Conservation (phyloP, 2,888 invertebrate genomes). For the Mactromeris polynyma region DNA sequence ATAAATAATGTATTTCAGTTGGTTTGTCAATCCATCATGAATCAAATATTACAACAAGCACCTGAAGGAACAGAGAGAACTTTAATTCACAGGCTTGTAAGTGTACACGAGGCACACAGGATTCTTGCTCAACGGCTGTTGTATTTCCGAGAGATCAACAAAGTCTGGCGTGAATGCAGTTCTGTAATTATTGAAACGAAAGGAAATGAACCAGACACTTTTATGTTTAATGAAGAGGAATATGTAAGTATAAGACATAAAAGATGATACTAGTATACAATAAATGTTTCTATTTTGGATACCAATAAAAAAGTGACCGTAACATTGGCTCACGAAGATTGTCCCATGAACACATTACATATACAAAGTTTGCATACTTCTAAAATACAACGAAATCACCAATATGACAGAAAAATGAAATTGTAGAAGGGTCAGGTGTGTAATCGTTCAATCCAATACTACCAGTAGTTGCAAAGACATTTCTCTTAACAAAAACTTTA, state of each 20-base stretch:
- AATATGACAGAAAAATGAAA: too few relatives aligned
- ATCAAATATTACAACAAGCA: slow-evolving; percentile 14
- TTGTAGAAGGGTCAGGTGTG: too few relatives aligned
- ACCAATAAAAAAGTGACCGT: too few relatives aligned
- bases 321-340: too few relatives aligned
- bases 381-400: too few relatives aligned
- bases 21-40: slow-evolving; percentile 40
- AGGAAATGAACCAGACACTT: slow-evolving; percentile 59
- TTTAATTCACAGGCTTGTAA: slow-evolving; percentile 43
- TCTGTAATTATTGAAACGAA: slow-evolving; percentile 56
- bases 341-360: too few relatives aligned
- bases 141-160: slow-evolving; percentile 74
- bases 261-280: too few relatives aligned
- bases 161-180: slow-evolving; percentile 74
- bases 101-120: slow-evolving; percentile 58
- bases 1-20: slow-evolving; percentile 41
- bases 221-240: slow-evolving; percentile 68
- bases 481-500: too few relatives aligned
- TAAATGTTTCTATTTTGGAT: too few relatives aligned
- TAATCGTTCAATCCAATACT: too few relatives aligned
- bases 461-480: too few relatives aligned
- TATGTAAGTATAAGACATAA: slow-evolving; percentile 67
- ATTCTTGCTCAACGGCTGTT: slow-evolving; percentile 59
- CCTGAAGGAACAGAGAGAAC: neutral
- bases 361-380: too few relatives aligned